Percentiles rank a stretch among this genome's conserved stretches.
phyloP scores from a whole-genome alignment of 2,113 vertebrate genomes.

The Triplophysa tibetana region DNA sequence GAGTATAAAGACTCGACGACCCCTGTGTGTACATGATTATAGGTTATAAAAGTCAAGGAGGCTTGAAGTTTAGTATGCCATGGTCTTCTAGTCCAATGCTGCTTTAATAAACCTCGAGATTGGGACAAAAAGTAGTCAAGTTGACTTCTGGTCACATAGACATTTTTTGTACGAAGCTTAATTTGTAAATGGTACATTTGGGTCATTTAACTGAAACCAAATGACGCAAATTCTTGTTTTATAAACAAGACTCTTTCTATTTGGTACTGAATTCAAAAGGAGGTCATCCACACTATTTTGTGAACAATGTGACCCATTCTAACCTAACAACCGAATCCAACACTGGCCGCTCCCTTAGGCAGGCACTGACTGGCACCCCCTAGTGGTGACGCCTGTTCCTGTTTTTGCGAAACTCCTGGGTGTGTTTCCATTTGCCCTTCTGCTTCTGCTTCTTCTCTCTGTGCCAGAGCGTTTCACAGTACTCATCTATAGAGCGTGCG shows the following conservation, averaged over 20 bases:
- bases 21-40: no score
- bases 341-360: background rate
- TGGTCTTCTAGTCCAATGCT: background rate
- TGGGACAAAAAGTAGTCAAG: background rate
- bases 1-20: background rate
- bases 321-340: background rate
- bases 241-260: background rate
- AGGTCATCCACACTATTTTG: background rate
- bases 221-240: background rate
- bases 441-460: constrained; percentile 80
- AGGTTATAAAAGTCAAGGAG: no score
- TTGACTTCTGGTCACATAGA: background rate
- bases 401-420: constrained; percentile 94
- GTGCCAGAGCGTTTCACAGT: constrained; percentile 95
- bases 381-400: constrained; percentile 88
- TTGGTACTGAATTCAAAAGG: background rate
- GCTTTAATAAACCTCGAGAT: background rate
- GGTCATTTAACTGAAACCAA: no score
- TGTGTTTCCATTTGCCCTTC: constrained; percentile 92
- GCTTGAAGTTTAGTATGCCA: background rate
- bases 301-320: background rate
- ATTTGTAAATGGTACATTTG: background rate
- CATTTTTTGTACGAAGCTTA: background rate
- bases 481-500: constrained; percentile 87
- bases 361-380: constrained; percentile 10